These are phyloP conservation scores for Periplaneta americana DNA, from an alignment of 1,140 invertebrate species.

Conservation along the genomic window DNA sequence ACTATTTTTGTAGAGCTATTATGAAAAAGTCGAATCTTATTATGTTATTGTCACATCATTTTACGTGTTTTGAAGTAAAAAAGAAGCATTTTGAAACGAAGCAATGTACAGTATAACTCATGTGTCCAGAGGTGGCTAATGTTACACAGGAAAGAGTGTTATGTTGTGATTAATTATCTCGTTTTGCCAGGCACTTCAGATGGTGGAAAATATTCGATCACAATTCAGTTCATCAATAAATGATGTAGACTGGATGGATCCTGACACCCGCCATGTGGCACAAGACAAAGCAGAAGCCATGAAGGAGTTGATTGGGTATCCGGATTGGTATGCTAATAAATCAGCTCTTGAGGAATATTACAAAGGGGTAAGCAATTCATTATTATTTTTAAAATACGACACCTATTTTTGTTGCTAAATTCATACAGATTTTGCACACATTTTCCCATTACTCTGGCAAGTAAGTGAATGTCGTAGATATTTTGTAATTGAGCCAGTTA, in stretches of 20 bases:
- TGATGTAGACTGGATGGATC: slow-evolving; percentile 56
- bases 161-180: background rate
- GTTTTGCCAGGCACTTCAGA: slow-evolving; percentile 32
- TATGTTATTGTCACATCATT: too few relatives aligned
- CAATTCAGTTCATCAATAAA: slow-evolving; percentile 48
- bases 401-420: background rate
- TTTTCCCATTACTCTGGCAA: too few relatives aligned
- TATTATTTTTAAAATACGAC: background rate
- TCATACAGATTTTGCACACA: too few relatives aligned
- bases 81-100: too few relatives aligned
- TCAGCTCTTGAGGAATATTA: slow-evolving; percentile 41
- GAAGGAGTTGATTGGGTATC: slow-evolving; percentile 58
- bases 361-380: slow-evolving; percentile 32
- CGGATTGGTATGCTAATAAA: slow-evolving; percentile 52
- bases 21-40: too few relatives aligned
- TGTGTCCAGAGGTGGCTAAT: too few relatives aligned
- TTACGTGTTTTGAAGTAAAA: too few relatives aligned
- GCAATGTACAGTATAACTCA: too few relatives aligned
- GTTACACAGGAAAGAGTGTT: background rate
- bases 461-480: too few relatives aligned
- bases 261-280: slow-evolving; percentile 46
- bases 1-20: too few relatives aligned
- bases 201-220: slow-evolving; percentile 50
- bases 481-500: too few relatives aligned
- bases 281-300: slow-evolving; percentile 52